These are phyloP conservation scores for Cosmia pyralina DNA, from an alignment of 2,888 invertebrate genomes.

Conservation along the genomic window DNA sequence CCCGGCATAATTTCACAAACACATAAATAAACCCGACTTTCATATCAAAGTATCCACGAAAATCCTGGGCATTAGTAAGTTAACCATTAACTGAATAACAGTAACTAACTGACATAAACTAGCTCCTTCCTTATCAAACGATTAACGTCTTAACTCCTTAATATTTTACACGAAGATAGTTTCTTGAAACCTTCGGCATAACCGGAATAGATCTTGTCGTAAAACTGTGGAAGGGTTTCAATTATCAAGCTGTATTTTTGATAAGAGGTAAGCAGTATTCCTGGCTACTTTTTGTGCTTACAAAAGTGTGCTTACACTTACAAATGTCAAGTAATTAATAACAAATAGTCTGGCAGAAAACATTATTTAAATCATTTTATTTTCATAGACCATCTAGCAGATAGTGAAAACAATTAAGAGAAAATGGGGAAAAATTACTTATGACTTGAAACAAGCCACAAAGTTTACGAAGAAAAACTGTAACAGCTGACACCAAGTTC, in stretches of 20 bases:
- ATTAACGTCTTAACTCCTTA: slow-evolving; percentile 47
- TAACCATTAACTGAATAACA: slow-evolving; percentile 56
- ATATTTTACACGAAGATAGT: slow-evolving; percentile 58
- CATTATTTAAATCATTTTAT: too few relatives aligned
- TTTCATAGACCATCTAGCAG: too few relatives aligned
- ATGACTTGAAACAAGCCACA: too few relatives aligned
- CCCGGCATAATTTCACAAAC: background rate
- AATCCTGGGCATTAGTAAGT: slow-evolving; percentile 49
- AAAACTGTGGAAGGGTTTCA: background rate
- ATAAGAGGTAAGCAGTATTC: background rate
- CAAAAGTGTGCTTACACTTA: too few relatives aligned
- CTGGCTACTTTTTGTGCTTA: too few relatives aligned
- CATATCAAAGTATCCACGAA: slow-evolving; percentile 45
- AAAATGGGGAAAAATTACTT: too few relatives aligned
- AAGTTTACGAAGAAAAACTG: too few relatives aligned
- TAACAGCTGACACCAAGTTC: too few relatives aligned
- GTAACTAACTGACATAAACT: slow-evolving; percentile 47
- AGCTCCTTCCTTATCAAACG: slow-evolving; percentile 50
- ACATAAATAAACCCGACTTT: slow-evolving; percentile 45
- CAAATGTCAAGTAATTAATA: too few relatives aligned
- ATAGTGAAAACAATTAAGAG: too few relatives aligned
- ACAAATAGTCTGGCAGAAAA: too few relatives aligned
- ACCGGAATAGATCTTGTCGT: slow-evolving; percentile 8
- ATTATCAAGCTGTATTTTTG: background rate
- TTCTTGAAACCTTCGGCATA: slow-evolving; percentile 29